A percentile compares a stretch with the other conserved stretches of the same genome.
Conservation (phyloP, 2,797 vertebrate species). For the Spinus pinus region DNA sequence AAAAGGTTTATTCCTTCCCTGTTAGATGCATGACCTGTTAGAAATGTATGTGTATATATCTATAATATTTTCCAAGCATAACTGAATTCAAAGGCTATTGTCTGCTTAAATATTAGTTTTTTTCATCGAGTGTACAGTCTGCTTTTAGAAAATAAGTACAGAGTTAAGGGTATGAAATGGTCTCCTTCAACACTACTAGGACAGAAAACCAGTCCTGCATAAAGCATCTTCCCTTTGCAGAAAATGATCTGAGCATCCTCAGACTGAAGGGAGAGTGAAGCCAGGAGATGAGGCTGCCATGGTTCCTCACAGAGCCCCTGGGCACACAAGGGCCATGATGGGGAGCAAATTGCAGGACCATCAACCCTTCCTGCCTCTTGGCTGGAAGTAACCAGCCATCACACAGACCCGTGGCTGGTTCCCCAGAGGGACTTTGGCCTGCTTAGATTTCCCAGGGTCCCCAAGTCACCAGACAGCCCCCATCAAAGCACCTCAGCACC, state of each 20-base stretch:
- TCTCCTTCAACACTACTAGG: not conserved
- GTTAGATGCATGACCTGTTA: not conserved
- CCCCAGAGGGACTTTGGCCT: rapidly evolving
- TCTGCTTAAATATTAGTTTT: not conserved
- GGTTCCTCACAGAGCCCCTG: not conserved
- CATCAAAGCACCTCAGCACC: not conserved
- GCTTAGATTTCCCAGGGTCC: not conserved
- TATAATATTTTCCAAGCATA: slow-evolving; percentile 10
- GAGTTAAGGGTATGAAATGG: not conserved
- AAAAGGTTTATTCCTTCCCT: not conserved
- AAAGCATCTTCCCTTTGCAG: not conserved
- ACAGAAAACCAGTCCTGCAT: not conserved
- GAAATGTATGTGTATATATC: not conserved
- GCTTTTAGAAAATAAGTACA: not conserved
- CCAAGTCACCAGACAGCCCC: not conserved
- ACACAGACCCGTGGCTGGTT: rapidly evolving
- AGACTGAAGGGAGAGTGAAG: not conserved
- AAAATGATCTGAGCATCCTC: not conserved
- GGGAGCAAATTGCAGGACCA: not conserved
- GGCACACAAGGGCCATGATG: rapidly evolving
- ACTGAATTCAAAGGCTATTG: not conserved
- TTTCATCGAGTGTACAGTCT: not conserved
- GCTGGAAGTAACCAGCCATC: not conserved
- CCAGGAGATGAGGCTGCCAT: not conserved
- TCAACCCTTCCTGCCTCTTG: not conserved